Percentiles rank a stretch among this genome's conserved stretches.
phyloP scores from a whole-genome alignment of 2,113 vertebrate genomes.

The Gavialis gangeticus region DNA sequence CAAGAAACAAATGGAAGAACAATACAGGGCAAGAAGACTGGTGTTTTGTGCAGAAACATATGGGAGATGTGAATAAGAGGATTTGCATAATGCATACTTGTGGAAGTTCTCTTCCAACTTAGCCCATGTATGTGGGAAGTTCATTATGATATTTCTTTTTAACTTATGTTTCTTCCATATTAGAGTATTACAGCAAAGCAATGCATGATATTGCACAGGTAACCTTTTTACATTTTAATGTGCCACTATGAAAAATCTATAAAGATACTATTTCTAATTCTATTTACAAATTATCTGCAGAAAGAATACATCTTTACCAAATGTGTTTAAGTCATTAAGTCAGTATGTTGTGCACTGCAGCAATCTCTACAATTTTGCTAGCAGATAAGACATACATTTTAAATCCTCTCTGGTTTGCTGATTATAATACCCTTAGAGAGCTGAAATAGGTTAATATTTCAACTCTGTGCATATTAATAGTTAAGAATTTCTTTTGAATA shows the following conservation, averaged over 20 bases:
- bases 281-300: background rate
- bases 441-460: slow-evolving; percentile 60
- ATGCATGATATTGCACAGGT: background rate
- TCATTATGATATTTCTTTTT: slow-evolving; percentile 20
- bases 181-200: background rate
- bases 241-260: background rate
- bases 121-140: background rate
- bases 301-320: slow-evolving; percentile 2
- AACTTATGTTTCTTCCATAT: background rate
- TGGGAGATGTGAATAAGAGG: background rate
- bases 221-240: background rate
- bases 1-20: background rate
- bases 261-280: background rate
- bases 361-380: background rate
- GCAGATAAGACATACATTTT: background rate
- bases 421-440: slow-evolving; percentile 33
- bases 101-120: slow-evolving; percentile 35
- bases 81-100: background rate
- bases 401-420: background rate
- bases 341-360: background rate
- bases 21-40: slow-evolving; percentile 14
- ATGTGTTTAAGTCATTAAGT: background rate
- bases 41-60: background rate
- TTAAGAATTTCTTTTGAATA: slow-evolving; percentile 29
- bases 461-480: slow-evolving; percentile 20